Conservation (phyloP, 2,888 invertebrate species). For the Rotaria socialis region DNA sequence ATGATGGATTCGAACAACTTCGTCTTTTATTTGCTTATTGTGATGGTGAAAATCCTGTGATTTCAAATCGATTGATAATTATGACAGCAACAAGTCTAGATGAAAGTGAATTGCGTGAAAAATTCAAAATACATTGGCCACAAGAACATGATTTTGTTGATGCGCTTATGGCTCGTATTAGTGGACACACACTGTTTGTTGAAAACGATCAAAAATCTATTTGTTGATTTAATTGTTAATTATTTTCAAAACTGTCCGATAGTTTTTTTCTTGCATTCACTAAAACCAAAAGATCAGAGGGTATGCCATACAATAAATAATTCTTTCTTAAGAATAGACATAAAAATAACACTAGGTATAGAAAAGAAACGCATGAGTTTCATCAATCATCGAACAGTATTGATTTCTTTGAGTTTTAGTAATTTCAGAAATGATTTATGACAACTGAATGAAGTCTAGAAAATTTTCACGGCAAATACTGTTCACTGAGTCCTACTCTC, state of each 20-base stretch:
- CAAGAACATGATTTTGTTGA: constrained; percentile 2
- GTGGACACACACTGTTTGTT: not conserved
- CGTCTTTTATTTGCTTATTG: constrained; percentile 6
- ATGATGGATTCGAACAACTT: not conserved
- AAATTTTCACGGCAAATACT: no score
- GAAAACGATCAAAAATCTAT: not conserved
- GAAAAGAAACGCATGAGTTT: no score
- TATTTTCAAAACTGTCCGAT: not conserved
- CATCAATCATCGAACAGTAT: no score
- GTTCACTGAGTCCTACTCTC: no score
- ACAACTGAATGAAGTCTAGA: no score
- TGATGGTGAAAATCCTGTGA: constrained; percentile 5
- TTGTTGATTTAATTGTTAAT: not conserved
- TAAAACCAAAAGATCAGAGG: no score
- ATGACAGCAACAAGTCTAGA: not conserved
- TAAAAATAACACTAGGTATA: no score
- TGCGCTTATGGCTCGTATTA: not conserved
- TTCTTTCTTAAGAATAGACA: no score
- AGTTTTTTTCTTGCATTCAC: not conserved
- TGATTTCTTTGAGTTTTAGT: no score
- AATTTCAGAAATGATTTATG: no score
- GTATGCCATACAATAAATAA: no score
- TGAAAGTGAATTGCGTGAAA: not conserved
- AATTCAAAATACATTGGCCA: not conserved
- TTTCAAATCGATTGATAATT: not conserved